Conservation (phyloP, 2,888 invertebrate species). For the Tinea pellionella region DNA sequence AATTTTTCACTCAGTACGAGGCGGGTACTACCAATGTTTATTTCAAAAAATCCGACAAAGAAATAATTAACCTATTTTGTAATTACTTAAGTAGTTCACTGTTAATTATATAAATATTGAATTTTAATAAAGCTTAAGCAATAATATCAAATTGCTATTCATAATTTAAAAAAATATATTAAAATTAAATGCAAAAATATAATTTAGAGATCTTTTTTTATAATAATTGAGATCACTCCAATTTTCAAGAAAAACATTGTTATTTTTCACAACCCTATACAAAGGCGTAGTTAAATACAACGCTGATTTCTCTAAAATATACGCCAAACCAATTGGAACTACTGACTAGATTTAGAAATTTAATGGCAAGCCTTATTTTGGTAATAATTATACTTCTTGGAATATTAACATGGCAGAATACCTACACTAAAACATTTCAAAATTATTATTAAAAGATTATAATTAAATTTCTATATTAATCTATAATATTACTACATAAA, state of each 20-base stretch:
- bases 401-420: background rate
- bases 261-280: constrained; percentile 2
- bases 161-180: background rate
- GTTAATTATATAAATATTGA: background rate
- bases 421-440: constrained; percentile 4
- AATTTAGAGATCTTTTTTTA: constrained; percentile 51
- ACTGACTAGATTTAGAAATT: constrained; percentile 3
- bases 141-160: background rate
- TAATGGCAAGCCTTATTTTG: background rate
- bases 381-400: background rate
- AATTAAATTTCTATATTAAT: background rate
- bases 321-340: background rate
- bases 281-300: background rate
- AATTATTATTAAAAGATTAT: background rate
- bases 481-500: background rate
- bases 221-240: constrained; percentile 1
- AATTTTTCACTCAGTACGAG: too few species aligned
- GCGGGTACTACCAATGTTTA: too few species aligned
- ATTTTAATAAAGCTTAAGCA: background rate
- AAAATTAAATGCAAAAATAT: constrained; percentile 51
- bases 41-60: too few species aligned
- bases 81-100: too few species aligned
- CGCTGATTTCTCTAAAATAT: background rate
- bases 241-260: background rate
- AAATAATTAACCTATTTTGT: too few species aligned